Percentiles rank a stretch among this genome's conserved stretches.
Evolutionary conservation across 2,888 invertebrate species (phyloP).

Genomic region (Deilephila porcellus): DNA sequence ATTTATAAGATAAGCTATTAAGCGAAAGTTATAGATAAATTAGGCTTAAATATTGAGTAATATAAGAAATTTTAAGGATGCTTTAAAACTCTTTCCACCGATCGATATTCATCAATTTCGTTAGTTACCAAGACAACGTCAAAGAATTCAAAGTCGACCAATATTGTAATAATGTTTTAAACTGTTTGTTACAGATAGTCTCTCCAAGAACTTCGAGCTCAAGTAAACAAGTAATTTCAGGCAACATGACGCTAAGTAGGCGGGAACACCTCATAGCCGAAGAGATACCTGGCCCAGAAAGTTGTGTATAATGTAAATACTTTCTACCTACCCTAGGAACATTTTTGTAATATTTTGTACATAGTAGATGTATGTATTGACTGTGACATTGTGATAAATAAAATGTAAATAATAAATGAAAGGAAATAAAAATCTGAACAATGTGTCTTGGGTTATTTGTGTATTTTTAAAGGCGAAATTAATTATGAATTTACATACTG

Average conservation of each 20-base stretch:
- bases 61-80: no score
- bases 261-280: conserved; percentile 80
- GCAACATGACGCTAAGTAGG: conserved; percentile 71
- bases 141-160: no score
- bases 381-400: conserved; percentile 75
- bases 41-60: no score
- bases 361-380: conserved; percentile 66
- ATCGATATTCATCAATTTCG: no score
- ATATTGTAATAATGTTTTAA: not conserved
- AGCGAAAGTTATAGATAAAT: no score
- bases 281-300: conserved; percentile 81
- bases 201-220: conserved; percentile 58
- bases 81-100: no score
- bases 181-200: conserved; percentile 15
- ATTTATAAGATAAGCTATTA: no score
- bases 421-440: conserved; percentile 53
- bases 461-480: conserved; percentile 35
- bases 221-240: conserved; percentile 61
- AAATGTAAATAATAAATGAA: conserved; percentile 65
- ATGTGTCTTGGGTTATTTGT: conserved; percentile 46
- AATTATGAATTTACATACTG: no score
- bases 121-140: no score
- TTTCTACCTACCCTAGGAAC: conserved; percentile 28
- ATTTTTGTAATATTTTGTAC: conserved; percentile 51
- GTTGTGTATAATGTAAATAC: conserved; percentile 69